Evolutionary conservation across 2,888 invertebrate genomes (phyloP).

Genomic region (Xylota segnis): DNA sequence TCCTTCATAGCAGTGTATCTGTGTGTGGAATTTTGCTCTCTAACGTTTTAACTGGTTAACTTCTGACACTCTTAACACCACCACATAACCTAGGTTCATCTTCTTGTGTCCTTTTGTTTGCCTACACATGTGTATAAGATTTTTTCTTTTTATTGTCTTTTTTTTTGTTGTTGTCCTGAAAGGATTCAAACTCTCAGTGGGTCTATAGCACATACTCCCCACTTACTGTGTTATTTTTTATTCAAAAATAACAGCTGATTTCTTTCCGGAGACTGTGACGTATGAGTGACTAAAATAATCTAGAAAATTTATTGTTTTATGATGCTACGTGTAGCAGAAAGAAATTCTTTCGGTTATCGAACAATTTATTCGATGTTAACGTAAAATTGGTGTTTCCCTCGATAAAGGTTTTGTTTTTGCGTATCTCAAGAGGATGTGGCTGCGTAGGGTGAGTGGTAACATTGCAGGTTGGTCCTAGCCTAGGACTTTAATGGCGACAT

Average conservation of each 20-base stretch:
- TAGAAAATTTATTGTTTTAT: conserved; percentile 59
- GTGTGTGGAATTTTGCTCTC: conserved; percentile 33
- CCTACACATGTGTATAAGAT: conserved; percentile 1
- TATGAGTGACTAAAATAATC: conserved; percentile 55
- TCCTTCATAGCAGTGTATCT: not conserved
- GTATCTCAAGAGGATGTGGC: conserved; percentile 3
- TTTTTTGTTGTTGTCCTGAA: conserved; percentile 27
- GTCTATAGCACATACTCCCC: conserved; percentile 3
- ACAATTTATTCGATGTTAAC: conserved; percentile 15
- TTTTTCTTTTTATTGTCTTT: conserved; percentile 9
- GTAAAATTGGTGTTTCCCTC: conserved; percentile 12
- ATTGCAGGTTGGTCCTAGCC: not conserved
- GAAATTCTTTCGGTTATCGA: conserved; percentile 38
- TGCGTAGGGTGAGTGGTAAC: conserved; percentile 7
- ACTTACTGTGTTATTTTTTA: not conserved
- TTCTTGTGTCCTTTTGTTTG: conserved; percentile 43
- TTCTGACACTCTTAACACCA: conserved; percentile 49
- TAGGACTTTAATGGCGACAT: conserved; percentile 13
- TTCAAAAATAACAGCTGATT: conserved; percentile 58
- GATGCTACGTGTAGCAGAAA: conserved; percentile 34
- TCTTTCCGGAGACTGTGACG: conserved; percentile 56
- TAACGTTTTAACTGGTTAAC: conserved; percentile 67
- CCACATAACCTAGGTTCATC: conserved; percentile 57
- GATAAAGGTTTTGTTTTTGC: conserved; percentile 16
- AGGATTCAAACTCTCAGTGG: conserved; percentile 29